Evolutionary conservation across 92 coral and sea anemone genomes (phyloP), one percentile per base, ranked within the genome.

Genomic region (Parazoanthus atlanticus): DNA sequence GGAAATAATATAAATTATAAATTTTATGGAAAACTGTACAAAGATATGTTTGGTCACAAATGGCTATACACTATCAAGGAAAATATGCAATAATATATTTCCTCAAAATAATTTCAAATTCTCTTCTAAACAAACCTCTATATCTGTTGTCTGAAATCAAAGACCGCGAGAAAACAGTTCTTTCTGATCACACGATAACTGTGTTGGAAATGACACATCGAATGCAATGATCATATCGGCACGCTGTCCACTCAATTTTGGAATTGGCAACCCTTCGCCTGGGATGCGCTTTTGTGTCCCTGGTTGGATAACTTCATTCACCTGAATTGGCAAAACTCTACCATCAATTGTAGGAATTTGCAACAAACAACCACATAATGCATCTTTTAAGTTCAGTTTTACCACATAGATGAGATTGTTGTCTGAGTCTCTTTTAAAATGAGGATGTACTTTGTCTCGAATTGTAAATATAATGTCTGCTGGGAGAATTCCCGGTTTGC

Each of bases 251-350:
- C 91, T 91, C 38, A 84, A 76, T 88, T 97, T 97, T 10, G 99
- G 98, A 9, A 94, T 82, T 3, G 99, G 99, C 19, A 97, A 88
- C 15, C 99, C 99, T 88, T 97, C 98, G 0, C 98, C 98, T 7
- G 94, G 96, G 71, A 94, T 94, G 31, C 93, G 89, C 66, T 95
- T 97, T 78, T 94, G 96, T n/a, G 93, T 94, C 61, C 99, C 99
- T 46, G 99, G 99, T 75, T 95, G 96, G 3, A 97, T 96, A 1
- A 97, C 96, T 71, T 97, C 99, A 90, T 93, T 94, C 19, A 95
- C 93, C 78, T 97, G 98, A 15, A 97, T 88, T 11, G 93, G 82
- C 67, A 95, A 91, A 1, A 92, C 87, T 90, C 92, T 88, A 19
- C 99, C 99, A 69, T 94, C 93, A 30, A 97, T 93, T 31, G 98